phyloP scores from a whole-genome alignment of 30 jellyfish, hydroid and myxozoan species.

The Turritopsis dohrnii region DNA sequence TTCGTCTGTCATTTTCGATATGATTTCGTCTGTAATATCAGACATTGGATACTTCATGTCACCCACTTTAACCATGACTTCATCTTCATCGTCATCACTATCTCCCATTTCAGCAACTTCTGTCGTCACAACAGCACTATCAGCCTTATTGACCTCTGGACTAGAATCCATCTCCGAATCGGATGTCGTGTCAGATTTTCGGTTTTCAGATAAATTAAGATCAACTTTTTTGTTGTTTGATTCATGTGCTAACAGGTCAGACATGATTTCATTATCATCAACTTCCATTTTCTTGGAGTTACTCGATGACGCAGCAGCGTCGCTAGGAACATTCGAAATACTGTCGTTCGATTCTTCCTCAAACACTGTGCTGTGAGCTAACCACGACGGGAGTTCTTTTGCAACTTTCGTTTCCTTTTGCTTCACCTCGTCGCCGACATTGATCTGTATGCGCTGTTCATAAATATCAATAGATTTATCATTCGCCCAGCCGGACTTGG shows the following conservation, averaged over 20 bases:
- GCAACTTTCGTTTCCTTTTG: slow-evolving; percentile 39
- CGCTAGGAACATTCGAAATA: not conserved
- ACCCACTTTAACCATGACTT: slow-evolving; percentile 73
- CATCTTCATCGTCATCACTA: slow-evolving; percentile 61
- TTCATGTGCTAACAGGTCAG: slow-evolving; percentile 91
- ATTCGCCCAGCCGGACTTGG: slow-evolving; percentile 93
- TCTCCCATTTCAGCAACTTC: slow-evolving; percentile 46
- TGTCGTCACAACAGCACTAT: not conserved
- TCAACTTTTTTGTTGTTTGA: slow-evolving; percentile 66
- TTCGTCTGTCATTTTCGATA: slow-evolving; percentile 76
- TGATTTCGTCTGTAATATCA: slow-evolving; percentile 64
- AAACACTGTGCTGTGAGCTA: slow-evolving; percentile 89
- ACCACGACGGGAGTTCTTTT: slow-evolving; percentile 93
- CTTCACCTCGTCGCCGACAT: slow-evolving; percentile 80
- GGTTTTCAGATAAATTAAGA: slow-evolving; percentile 11
- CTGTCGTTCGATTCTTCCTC: slow-evolving; percentile 35
- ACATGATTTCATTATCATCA: slow-evolving; percentile 75
- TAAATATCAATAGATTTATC: slow-evolving; percentile 73
- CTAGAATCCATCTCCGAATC: slow-evolving; percentile 88
- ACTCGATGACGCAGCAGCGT: not conserved
- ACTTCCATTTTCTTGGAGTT: slow-evolving; percentile 10
- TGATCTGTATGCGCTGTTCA: slow-evolving; percentile 79
- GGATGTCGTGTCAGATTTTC: slow-evolving; percentile 46
- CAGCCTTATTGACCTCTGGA: slow-evolving; percentile 13
- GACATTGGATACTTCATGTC: slow-evolving; percentile 61